Conservation (phyloP, 2,113 vertebrate genomes). For the Gymnarchus niloticus region DNA sequence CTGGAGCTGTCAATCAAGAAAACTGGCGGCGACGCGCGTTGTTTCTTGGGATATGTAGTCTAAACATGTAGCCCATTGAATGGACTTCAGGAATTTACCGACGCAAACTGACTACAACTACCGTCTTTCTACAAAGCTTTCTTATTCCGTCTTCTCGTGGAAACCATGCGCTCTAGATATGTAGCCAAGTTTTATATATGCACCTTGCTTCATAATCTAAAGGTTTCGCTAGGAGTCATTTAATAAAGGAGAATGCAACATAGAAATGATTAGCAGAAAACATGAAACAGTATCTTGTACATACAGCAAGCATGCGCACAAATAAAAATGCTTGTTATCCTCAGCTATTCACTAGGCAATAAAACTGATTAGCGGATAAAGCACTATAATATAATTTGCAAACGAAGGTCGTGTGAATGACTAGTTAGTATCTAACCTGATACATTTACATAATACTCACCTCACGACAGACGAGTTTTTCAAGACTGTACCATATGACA, state of each 20-base stretch:
- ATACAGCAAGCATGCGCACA: background rate
- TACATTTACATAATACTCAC: background rate
- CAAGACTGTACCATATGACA: background rate
- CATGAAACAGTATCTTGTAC: background rate
- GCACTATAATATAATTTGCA: background rate
- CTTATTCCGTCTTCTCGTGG: background rate
- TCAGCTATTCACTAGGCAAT: background rate
- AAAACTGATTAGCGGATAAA: background rate
- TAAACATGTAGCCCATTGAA: fast-evolving
- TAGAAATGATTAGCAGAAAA: background rate
- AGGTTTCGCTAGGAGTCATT: background rate
- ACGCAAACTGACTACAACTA: slow-evolving; percentile 44
- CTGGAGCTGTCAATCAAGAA: slow-evolving; percentile 47
- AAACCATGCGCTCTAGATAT: slow-evolving; percentile 23
- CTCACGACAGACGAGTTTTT: background rate
- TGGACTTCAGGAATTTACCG: fast-evolving
- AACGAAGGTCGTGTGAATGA: background rate
- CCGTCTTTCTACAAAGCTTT: slow-evolving; percentile 28
- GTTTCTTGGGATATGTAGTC: slow-evolving; percentile 52
- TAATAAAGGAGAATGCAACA: background rate
- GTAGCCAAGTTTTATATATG: slow-evolving; percentile 16
- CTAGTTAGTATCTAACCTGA: background rate
- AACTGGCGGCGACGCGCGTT: slow-evolving; percentile 15
- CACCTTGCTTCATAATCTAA: background rate
- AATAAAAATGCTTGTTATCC: background rate